Conservation (phyloP, 2,888 invertebrate genomes). For the Leuctra nigra region DNA sequence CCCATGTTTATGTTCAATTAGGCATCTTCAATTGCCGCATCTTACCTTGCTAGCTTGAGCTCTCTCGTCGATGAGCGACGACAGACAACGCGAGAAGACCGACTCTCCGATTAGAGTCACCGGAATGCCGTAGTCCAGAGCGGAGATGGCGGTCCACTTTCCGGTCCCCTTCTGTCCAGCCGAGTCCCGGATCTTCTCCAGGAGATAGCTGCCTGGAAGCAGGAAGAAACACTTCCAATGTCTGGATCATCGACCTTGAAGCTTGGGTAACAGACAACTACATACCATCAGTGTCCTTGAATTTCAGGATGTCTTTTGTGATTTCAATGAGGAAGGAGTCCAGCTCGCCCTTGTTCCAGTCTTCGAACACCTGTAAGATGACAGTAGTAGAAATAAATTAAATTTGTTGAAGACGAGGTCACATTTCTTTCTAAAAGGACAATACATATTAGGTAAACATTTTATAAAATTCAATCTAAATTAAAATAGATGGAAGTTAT, state of each 20-base stretch:
- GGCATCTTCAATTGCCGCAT: neutral
- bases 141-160: slow-evolving; percentile 98
- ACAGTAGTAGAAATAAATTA: no score
- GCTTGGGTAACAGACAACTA: neutral
- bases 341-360: slow-evolving; percentile 94
- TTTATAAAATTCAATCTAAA: no score
- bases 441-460: no score
- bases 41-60: slow-evolving; percentile 62
- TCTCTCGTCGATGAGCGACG: slow-evolving; percentile 84
- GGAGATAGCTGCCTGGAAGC: slow-evolving; percentile 55
- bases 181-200: slow-evolving; percentile 90
- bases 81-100: slow-evolving; percentile 93
- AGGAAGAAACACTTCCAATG: neutral
- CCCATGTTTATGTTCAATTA: neutral
- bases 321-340: slow-evolving; percentile 98
- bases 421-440: no score
- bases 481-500: no score
- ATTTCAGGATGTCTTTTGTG: slow-evolving; percentile 88
- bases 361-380: slow-evolving; percentile 60
- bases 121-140: slow-evolving; percentile 92
- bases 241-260: neutral
- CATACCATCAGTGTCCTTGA: slow-evolving; percentile 73
- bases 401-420: no score
- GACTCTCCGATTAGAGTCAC: slow-evolving; percentile 98
- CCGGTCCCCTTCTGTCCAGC: slow-evolving; percentile 99